These are phyloP conservation scores for Nycticorax nycticorax DNA, from an alignment of 2,113 vertebrate species.

Conservation along the genomic window DNA sequence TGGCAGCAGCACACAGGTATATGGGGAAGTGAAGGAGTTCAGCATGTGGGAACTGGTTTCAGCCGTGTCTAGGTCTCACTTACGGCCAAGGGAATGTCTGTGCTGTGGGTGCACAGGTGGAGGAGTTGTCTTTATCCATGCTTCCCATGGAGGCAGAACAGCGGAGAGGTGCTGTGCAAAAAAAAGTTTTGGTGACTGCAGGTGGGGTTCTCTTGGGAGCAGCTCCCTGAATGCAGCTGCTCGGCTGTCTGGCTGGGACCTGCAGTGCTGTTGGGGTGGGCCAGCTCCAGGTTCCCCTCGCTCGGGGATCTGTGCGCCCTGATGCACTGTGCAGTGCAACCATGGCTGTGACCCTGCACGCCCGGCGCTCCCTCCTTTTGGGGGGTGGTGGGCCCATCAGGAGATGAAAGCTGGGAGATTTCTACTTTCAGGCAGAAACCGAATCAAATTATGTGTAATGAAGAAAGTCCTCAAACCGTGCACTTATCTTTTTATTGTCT, in stretches of 20 bases:
- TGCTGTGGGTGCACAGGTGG: background rate
- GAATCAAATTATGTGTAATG: background rate
- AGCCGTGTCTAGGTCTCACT: background rate
- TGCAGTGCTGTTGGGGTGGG: background rate
- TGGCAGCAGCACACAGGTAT: background rate
- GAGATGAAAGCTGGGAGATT: background rate
- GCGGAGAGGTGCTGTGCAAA: background rate
- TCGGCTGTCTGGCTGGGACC: background rate
- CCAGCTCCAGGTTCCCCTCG: background rate
- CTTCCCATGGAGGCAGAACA: background rate
- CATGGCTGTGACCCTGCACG: background rate
- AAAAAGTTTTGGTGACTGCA: background rate
- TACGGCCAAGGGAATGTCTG: background rate
- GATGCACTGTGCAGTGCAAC: background rate
- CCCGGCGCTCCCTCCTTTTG: background rate
- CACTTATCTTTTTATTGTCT: background rate
- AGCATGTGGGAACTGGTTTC: background rate
- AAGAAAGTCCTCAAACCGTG: background rate
- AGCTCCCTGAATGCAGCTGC: background rate
- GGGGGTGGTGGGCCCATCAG: background rate
- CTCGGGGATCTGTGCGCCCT: background rate
- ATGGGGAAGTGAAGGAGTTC: background rate
- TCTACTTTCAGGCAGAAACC: background rate
- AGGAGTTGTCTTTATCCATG: background rate
- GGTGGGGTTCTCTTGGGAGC: background rate